Percentiles rank a stretch among this genome's conserved stretches.
These are phyloP conservation scores for Natator depressus DNA, from an alignment of 2,113 vertebrate species.

Conservation along the genomic window DNA sequence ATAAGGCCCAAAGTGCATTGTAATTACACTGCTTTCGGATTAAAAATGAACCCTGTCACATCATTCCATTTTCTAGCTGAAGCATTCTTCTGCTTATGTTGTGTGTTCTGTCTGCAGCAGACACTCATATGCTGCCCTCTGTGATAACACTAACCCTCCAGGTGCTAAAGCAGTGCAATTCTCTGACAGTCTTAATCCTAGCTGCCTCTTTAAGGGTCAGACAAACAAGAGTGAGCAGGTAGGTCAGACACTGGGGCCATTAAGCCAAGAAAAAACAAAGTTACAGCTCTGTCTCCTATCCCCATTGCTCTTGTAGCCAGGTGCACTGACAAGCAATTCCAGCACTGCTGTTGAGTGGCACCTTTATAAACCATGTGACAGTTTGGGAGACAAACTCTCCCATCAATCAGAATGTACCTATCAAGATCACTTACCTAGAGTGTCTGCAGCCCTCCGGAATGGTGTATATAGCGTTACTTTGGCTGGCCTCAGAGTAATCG, in stretches of 20 bases:
- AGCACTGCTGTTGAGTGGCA: slow-evolving; percentile 87
- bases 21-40: not conserved
- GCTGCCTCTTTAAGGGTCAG: slow-evolving; percentile 55
- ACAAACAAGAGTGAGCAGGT: slow-evolving; percentile 76
- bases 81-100: not conserved
- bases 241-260: slow-evolving; percentile 75
- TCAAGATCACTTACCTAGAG: slow-evolving; percentile 90
- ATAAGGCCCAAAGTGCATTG: not conserved
- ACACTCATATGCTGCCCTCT: not conserved
- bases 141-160: slow-evolving; percentile 29
- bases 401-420: slow-evolving; percentile 90
- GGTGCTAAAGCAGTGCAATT: slow-evolving; percentile 35
- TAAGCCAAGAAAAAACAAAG: slow-evolving; percentile 83
- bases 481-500: slow-evolving; percentile 21
- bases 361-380: slow-evolving; percentile 97
- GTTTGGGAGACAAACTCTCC: slow-evolving; percentile 93
- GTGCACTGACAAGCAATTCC: slow-evolving; percentile 87
- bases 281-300: slow-evolving; percentile 82
- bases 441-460: slow-evolving; percentile 34
- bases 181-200: slow-evolving; percentile 76
- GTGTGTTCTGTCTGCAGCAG: not conserved
- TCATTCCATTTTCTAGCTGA: not conserved
- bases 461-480: slow-evolving; percentile 62
- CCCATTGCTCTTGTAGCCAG: slow-evolving; percentile 77
- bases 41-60: not conserved